phyloP scores from a whole-genome alignment of 37 sponge, comb jelly and placozoan species.

The Cliona cf. orientalis region DNA sequence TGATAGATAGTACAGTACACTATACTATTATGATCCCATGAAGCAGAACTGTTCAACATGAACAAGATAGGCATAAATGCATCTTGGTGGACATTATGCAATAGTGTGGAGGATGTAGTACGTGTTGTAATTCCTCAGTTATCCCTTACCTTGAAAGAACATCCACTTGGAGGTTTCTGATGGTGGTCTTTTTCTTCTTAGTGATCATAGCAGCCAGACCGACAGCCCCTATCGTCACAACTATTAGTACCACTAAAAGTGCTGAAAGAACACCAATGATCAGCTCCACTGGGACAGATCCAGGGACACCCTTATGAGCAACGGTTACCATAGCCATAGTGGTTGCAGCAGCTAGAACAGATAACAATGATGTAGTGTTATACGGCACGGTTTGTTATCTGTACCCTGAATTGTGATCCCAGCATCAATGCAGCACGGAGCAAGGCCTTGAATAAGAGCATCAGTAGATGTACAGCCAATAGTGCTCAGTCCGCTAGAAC shows the following conservation, averaged over 20 bases:
- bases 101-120: too few relatives aligned
- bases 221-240: background rate
- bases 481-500: background rate
- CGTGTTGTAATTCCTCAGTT: too few relatives aligned
- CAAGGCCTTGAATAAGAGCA: background rate
- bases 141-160: background rate
- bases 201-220: background rate
- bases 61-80: too few relatives aligned
- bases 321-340: too few relatives aligned
- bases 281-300: too few relatives aligned
- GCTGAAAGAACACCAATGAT: background rate
- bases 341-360: background rate
- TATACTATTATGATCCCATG: too few relatives aligned
- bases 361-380: too few relatives aligned
- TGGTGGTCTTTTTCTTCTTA: slow-evolving; percentile 13
- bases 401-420: background rate
- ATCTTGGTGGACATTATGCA: too few relatives aligned
- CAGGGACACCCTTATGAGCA: too few relatives aligned
- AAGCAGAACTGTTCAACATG: too few relatives aligned
- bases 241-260: background rate
- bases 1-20: too few relatives aligned
- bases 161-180: slow-evolving; percentile 18
- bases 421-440: slow-evolving; percentile 18
- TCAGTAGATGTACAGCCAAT: background rate
- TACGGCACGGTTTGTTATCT: background rate